These are phyloP conservation scores for Stenichneumon culpator DNA, from an alignment of 2,888 invertebrate species.

Conservation along the genomic window DNA sequence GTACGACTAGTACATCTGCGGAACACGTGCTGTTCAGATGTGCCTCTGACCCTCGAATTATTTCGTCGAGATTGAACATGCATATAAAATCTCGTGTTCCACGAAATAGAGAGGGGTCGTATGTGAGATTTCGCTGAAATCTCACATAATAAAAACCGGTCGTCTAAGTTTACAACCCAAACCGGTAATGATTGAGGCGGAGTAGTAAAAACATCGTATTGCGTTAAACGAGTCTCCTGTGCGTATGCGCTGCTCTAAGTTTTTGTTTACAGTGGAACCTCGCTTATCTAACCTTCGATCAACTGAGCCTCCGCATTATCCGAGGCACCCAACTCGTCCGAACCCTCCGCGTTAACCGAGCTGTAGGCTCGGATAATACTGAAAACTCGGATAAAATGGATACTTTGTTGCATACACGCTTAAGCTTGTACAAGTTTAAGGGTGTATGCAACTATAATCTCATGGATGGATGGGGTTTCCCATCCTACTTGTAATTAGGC, in stretches of 20 bases:
- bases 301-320: too few species aligned
- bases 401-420: too few species aligned
- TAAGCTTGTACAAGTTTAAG: too few species aligned
- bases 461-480: too few species aligned
- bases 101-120: slow-evolving; percentile 29
- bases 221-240: slow-evolving; percentile 12
- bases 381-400: too few species aligned
- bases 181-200: slow-evolving; percentile 34
- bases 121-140: slow-evolving; percentile 33
- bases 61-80: slow-evolving; percentile 41
- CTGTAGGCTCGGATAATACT: too few species aligned
- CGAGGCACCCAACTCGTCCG: too few species aligned
- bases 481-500: too few species aligned
- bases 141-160: slow-evolving; percentile 27
- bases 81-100: slow-evolving; percentile 11
- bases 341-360: too few species aligned
- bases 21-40: background rate
- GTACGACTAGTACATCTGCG: background rate
- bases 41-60: slow-evolving; percentile 28
- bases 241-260: slow-evolving; percentile 9
- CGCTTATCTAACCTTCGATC: too few species aligned
- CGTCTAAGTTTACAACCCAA: slow-evolving; percentile 16
- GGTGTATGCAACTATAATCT: too few species aligned
- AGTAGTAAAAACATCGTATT: slow-evolving; percentile 47
- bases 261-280: slow-evolving; percentile 13